These are phyloP conservation scores for Callorhinus ursinus DNA, from an alignment of 2,113 vertebrate genomes.

Conservation along the genomic window DNA sequence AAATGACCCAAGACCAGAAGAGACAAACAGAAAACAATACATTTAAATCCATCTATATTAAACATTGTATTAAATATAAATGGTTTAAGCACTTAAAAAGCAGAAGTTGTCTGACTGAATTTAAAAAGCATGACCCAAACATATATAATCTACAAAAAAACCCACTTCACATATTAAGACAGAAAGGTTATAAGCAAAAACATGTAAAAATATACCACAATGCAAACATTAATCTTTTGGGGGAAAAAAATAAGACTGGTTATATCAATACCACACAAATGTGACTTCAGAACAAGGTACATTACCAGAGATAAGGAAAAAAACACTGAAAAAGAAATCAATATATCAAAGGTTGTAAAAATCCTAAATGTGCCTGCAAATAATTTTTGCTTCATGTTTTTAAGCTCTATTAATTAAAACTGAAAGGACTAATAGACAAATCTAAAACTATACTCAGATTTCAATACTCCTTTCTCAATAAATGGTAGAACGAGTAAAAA, in stretches of 20 bases:
- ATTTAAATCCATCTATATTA: not conserved
- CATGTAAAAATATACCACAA: not conserved
- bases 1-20: slow-evolving; percentile 22
- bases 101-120: slow-evolving; percentile 3
- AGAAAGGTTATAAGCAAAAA: not conserved
- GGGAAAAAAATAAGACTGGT: not conserved
- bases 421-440: not conserved
- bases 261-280: not conserved
- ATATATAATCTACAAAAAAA: not conserved
- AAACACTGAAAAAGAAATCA: not conserved
- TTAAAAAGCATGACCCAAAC: not conserved
- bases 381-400: not conserved
- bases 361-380: not conserved
- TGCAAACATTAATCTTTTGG: not conserved
- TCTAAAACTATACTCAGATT: not conserved
- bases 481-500: not conserved
- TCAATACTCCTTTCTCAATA: not conserved
- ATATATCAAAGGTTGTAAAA: not conserved
- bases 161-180: not conserved
- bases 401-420: not conserved
- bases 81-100: not conserved
- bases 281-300: not conserved
- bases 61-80: not conserved
- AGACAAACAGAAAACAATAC: not conserved
- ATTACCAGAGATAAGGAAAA: not conserved